These are phyloP conservation scores for Microtus pennsylvanicus DNA, from an alignment of 2,113 vertebrate species.

Conservation along the genomic window DNA sequence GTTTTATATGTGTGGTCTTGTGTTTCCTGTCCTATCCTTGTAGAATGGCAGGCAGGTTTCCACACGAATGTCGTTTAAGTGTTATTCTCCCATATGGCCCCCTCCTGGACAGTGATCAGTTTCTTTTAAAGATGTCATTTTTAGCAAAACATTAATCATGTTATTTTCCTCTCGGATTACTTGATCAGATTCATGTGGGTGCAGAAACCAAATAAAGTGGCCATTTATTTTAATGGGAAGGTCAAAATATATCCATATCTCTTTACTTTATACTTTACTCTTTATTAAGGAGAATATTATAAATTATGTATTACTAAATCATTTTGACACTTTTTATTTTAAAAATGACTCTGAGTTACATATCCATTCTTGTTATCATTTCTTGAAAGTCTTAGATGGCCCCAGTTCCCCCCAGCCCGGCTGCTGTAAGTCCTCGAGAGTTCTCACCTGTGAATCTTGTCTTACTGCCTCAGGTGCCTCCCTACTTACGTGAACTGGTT, in stretches of 20 bases:
- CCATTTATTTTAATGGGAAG: slow-evolving; percentile 56
- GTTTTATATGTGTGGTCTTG: background rate
- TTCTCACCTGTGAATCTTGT: background rate
- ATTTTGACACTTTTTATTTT: slow-evolving; percentile 24
- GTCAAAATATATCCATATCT: slow-evolving; percentile 41
- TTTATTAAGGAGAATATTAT: slow-evolving; percentile 15
- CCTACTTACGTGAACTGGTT: background rate
- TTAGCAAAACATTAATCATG: slow-evolving; percentile 68
- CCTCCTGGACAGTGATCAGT: slow-evolving; percentile 57
- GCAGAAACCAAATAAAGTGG: slow-evolving; percentile 71
- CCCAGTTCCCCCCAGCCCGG: background rate
- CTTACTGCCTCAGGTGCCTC: background rate
- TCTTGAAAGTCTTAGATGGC: background rate
- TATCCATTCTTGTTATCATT: background rate
- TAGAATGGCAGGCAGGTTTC: background rate
- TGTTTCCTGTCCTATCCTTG: background rate
- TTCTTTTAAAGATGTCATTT: slow-evolving; percentile 76
- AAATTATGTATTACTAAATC: background rate
- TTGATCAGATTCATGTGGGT: slow-evolving; percentile 62
- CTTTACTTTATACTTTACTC: background rate
- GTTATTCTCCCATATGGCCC: slow-evolving; percentile 1
- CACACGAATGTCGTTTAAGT: slow-evolving; percentile 17
- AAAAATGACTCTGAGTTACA: background rate
- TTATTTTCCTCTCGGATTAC: slow-evolving; percentile 55
- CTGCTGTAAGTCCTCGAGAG: background rate